These are phyloP conservation scores for Drosophila micromelanica DNA, from an alignment of 1,140 invertebrate species.

Conservation along the genomic window DNA sequence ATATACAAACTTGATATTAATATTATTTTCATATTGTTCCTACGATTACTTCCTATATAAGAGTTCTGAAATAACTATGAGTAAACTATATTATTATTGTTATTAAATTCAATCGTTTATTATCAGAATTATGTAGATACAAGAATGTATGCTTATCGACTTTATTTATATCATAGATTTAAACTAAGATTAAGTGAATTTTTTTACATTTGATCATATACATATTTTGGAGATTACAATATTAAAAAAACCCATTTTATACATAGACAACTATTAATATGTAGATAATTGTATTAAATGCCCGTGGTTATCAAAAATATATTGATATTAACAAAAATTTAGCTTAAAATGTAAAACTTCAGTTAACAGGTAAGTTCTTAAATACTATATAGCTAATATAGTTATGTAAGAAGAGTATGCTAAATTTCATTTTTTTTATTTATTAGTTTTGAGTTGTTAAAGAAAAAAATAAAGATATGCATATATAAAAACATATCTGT, in stretches of 20 bases:
- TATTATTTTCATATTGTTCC: too few relatives aligned
- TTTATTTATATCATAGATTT: not conserved
- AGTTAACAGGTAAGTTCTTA: slow-evolving; percentile 2
- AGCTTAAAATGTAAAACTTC: not conserved
- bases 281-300: not conserved
- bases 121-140: not conserved
- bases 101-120: slow-evolving; percentile 6
- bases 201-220: slow-evolving; percentile 2
- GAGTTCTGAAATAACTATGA: too few relatives aligned
- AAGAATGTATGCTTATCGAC: not conserved
- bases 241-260: slow-evolving; percentile 8
- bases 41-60: too few relatives aligned
- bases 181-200: slow-evolving; percentile 2
- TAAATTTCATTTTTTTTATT: not conserved
- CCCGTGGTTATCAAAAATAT: not conserved
- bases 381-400: not conserved
- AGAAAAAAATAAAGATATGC: too few relatives aligned
- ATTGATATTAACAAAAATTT: not conserved
- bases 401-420: not conserved
- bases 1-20: not conserved
- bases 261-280: not conserved
- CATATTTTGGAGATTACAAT: slow-evolving; percentile 3
- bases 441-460: too few relatives aligned
- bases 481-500: not conserved
- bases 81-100: not conserved